A percentile compares a stretch with the other conserved stretches of the same genome.
phyloP scores from a whole-genome alignment of 2,113 vertebrate species.

The Desmodus rotundus region DNA sequence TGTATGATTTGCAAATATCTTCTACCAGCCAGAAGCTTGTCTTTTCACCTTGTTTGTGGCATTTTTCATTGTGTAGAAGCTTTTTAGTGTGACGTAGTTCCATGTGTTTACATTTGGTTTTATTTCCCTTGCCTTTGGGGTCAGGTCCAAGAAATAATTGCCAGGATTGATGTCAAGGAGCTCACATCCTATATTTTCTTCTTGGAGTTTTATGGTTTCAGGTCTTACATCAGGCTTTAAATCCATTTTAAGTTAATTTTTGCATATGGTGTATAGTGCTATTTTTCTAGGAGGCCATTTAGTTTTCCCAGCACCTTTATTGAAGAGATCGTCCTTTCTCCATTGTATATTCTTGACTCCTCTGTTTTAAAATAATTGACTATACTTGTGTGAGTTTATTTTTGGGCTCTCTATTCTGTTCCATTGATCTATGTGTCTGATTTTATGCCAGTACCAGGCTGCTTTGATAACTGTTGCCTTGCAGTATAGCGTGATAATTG shows the following conservation, averaged over 20 bases:
- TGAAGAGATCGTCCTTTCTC: neutral
- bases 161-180: neutral
- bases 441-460: neutral
- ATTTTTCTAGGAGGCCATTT: neutral
- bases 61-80: neutral
- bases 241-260: neutral
- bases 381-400: neutral
- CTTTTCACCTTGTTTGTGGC: neutral
- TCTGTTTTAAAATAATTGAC: too few species aligned
- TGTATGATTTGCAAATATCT: neutral
- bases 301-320: neutral
- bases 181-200: neutral
- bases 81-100: neutral
- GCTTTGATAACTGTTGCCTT: neutral
- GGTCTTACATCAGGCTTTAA: neutral
- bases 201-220: neutral
- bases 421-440: neutral
- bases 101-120: neutral
- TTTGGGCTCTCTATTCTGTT: neutral
- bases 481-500: neutral
- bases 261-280: neutral
- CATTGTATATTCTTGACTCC: neutral
- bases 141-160: neutral
- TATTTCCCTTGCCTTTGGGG: neutral
- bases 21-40: neutral